A percentile compares a stretch with the other conserved stretches of the same genome.
Conservation (phyloP, 1,140 invertebrate species). For the Meloidogyne floridensis region DNA sequence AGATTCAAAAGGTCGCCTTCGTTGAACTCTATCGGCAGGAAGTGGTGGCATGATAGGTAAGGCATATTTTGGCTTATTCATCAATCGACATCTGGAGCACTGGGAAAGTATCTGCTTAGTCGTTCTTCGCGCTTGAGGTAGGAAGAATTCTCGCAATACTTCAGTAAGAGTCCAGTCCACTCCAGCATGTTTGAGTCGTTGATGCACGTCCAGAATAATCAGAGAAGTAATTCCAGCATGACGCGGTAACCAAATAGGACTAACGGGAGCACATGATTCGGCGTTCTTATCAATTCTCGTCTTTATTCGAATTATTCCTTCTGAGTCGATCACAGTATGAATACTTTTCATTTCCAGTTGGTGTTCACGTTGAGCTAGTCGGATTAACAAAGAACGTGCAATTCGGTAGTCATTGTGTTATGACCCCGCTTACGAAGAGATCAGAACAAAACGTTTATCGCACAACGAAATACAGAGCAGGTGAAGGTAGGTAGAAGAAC, state of each 20-base stretch:
- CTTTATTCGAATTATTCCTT: neutral
- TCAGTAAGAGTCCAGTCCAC: slow-evolving; percentile 18
- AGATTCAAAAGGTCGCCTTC: too few species aligned
- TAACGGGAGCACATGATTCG: neutral
- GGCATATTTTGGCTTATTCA: neutral
- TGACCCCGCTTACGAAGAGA: too few species aligned
- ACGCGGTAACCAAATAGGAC: neutral
- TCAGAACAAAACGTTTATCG: too few species aligned
- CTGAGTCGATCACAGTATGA: neutral
- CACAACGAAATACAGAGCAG: too few species aligned
- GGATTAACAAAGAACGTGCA: neutral
- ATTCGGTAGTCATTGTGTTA: neutral
- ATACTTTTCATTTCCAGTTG: too few species aligned
- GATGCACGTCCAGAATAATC: neutral
- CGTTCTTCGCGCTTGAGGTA: neutral
- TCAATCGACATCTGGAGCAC: neutral
- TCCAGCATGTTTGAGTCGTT: slow-evolving; percentile 21
- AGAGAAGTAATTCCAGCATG: neutral
- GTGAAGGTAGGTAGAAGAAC: too few species aligned
- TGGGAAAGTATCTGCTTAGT: neutral
- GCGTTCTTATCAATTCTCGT: neutral
- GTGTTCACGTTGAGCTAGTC: neutral
- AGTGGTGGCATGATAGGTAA: too few species aligned
- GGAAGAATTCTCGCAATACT: neutral
- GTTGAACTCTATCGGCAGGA: too few species aligned